Percentiles rank a stretch among this genome's conserved stretches.
Conservation (phyloP, 2,797 vertebrate genomes). For the Sphenodon punctatus region DNA sequence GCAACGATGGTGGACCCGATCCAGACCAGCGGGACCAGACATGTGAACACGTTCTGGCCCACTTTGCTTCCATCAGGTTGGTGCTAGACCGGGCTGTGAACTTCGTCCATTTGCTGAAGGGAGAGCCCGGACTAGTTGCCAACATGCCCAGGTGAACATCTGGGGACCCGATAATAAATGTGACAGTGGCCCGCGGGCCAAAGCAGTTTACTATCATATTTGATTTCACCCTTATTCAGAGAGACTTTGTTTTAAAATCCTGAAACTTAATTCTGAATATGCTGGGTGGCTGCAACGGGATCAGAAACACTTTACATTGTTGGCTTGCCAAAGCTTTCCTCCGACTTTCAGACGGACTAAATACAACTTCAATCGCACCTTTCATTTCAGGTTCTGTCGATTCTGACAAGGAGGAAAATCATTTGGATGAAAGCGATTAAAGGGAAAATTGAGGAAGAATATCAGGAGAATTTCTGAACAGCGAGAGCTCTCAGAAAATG, state of each 20-base stretch:
- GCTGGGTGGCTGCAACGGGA: accelerated
- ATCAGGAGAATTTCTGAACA: not conserved
- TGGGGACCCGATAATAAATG: no score
- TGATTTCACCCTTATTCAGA: not conserved
- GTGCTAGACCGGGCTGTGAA: no score
- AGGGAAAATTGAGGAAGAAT: not conserved
- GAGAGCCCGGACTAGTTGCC: no score
- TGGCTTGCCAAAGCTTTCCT: not conserved
- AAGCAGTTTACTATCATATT: no score
- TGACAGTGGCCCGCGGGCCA: no score
- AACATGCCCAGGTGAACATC: no score
- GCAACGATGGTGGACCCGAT: no score
- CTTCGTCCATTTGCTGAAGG: no score
- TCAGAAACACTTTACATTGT: not conserved
- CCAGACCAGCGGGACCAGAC: no score
- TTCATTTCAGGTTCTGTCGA: not conserved
- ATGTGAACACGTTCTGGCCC: no score
- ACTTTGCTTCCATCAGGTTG: no score
- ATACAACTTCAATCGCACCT: accelerated
- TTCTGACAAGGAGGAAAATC: not conserved
- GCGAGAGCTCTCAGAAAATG: not conserved
- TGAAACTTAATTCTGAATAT: not conserved
- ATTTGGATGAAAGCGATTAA: not conserved
- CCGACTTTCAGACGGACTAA: not conserved
- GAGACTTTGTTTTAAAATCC: not conserved